A percentile compares a stretch with the other conserved stretches of the same genome.
Evolutionary conservation across 2,888 invertebrate species (phyloP).

Genomic region (Sepiola atlantica): DNA sequence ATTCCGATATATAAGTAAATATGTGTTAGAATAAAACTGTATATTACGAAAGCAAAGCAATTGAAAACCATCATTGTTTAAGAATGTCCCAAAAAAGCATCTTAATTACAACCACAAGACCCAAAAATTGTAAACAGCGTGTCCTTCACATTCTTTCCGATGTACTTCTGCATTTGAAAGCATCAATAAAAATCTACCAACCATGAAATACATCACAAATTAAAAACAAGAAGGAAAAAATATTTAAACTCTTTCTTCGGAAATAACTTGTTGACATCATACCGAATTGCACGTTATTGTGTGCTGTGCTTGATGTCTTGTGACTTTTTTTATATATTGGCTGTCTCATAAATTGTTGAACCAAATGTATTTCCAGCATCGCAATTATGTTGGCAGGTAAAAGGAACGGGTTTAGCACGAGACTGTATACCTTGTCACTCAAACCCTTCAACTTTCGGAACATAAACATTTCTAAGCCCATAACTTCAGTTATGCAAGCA

Average conservation of each 20-base stretch:
- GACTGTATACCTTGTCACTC: no score
- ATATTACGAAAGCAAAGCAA: neutral
- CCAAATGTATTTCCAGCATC: no score
- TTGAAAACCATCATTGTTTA: neutral
- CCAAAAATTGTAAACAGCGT: neutral
- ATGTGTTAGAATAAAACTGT: neutral
- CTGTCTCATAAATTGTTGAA: no score
- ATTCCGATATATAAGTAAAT: neutral
- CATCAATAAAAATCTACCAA: neutral
- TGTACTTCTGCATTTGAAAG: neutral
- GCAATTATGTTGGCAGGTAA: no score
- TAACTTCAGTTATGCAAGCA: no score
- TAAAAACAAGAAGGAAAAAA: neutral
- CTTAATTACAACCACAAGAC: neutral
- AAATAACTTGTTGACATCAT: neutral
- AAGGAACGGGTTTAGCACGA: no score
- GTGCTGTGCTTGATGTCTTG: neutral
- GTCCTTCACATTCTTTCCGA: neutral
- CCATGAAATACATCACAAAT: neutral
- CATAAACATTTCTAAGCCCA: no score
- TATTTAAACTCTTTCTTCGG: neutral
- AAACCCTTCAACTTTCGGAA: no score
- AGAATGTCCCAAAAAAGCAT: neutral
- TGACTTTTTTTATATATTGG: no score
- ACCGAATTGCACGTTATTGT: neutral